Percentiles rank a stretch among this genome's conserved stretches.
Evolutionary conservation across 1,140 invertebrate genomes (phyloP).

Genomic region (Arion vulgaris): DNA sequence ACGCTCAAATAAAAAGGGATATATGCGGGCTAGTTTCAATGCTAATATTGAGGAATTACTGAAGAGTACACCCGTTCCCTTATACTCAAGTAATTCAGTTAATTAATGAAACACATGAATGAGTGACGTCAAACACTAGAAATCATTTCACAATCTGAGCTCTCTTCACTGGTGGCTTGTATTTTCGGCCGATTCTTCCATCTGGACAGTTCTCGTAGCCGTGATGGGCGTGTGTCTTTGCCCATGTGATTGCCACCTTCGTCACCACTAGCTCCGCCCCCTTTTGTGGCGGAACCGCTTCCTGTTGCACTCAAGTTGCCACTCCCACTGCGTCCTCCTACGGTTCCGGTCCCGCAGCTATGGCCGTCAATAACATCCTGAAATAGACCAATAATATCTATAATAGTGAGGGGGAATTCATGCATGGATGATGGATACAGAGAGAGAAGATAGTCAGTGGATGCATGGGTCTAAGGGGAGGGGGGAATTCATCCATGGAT

Average conservation of each 20-base stretch:
- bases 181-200: slow-evolving; percentile 44
- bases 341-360: slow-evolving; percentile 2
- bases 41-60: not conserved
- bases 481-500: too few relatives aligned
- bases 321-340: slow-evolving; percentile 17
- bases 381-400: not conserved
- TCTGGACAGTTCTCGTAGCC: slow-evolving; percentile 28
- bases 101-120: not conserved
- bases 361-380: slow-evolving; percentile 28
- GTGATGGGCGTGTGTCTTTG: slow-evolving; percentile 30
- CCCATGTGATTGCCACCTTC: not conserved
- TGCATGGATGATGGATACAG: too few relatives aligned
- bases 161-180: slow-evolving; percentile 54
- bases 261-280: not conserved
- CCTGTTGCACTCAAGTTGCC: not conserved
- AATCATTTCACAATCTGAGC: slow-evolving; percentile 55
- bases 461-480: too few relatives aligned
- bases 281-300: slow-evolving; percentile 9
- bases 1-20: not conserved
- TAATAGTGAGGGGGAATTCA: not conserved
- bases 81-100: not conserved
- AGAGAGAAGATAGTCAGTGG: too few relatives aligned
- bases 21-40: too few relatives aligned
- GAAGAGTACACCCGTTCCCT: not conserved
- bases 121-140: slow-evolving; percentile 38